phyloP scores from a whole-genome alignment of 2,888 invertebrate species.

The Cryptocephalus moraei region DNA sequence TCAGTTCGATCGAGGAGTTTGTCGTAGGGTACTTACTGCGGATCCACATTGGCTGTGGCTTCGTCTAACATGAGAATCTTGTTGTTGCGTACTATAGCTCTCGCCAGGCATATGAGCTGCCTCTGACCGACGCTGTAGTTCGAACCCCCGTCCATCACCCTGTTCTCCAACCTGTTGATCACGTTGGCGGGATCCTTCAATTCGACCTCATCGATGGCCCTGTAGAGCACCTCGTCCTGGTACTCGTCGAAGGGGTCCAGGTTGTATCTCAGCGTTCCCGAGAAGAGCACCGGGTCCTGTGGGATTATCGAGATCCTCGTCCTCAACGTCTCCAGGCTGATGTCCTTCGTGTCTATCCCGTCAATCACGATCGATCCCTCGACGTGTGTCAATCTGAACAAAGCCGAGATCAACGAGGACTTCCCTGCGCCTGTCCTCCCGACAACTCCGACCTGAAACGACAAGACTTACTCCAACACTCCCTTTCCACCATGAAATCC shows the following conservation, averaged over 20 bases:
- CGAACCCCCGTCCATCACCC: conserved; percentile 64
- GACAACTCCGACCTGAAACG: conserved; percentile 75
- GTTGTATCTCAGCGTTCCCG: conserved; percentile 56
- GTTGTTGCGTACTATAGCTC: conserved; percentile 77
- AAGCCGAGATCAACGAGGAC: conserved; percentile 64
- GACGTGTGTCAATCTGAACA: conserved; percentile 65
- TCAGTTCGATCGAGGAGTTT: not conserved
- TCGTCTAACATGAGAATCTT: conserved; percentile 81
- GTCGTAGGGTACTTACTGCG: conserved; percentile 46
- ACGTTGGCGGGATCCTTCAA: conserved; percentile 56
- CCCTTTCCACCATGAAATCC: not conserved
- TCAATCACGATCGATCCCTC: conserved; percentile 65
- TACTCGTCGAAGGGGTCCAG: conserved; percentile 65
- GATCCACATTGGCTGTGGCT: conserved; percentile 88
- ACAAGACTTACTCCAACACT: too few species aligned
- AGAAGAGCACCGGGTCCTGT: conserved; percentile 48
- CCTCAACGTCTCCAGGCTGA: conserved; percentile 47
- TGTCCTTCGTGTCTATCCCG: conserved; percentile 46
- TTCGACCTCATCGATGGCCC: conserved; percentile 63
- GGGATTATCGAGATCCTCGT: conserved; percentile 48
- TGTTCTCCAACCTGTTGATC: conserved; percentile 51
- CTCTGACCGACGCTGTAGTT: conserved; percentile 86
- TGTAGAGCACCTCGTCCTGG: conserved; percentile 58
- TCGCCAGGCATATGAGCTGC: conserved; percentile 80
- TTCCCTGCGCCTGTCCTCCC: conserved; percentile 81